phyloP scores from a whole-genome alignment of 2,113 vertebrate species.

The Elanus axillaris region DNA sequence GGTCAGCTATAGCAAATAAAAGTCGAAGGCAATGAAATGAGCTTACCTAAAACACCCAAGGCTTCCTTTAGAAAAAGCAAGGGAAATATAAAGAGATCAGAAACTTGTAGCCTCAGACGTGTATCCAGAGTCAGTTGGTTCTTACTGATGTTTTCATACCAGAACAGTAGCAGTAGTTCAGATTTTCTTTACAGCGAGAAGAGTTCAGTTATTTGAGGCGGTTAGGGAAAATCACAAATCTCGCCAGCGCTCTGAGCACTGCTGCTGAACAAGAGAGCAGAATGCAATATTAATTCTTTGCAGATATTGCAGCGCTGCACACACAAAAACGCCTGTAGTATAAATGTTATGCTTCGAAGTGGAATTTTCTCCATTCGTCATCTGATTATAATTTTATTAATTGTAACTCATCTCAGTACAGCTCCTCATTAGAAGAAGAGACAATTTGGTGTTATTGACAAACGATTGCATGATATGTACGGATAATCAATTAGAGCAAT shows the following conservation, averaged over 20 bases:
- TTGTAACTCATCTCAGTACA: not conserved
- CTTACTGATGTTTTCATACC: not conserved
- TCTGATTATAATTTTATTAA: slow-evolving; percentile 14
- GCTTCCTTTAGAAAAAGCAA: not conserved
- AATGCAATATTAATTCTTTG: not conserved
- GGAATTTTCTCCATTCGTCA: not conserved
- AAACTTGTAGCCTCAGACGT: not conserved
- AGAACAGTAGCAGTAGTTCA: not conserved
- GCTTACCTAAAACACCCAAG: not conserved
- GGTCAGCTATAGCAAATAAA: not conserved
- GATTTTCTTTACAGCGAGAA: not conserved
- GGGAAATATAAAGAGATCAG: not conserved
- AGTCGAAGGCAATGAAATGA: not conserved
- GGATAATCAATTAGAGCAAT: not conserved
- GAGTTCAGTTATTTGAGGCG: not conserved
- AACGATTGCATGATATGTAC: not conserved
- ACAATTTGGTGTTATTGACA: not conserved
- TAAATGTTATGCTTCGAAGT: not conserved
- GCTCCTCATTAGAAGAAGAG: not conserved
- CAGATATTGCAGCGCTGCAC: not conserved
- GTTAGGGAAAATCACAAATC: not conserved
- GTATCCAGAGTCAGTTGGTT: not conserved
- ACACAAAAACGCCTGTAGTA: not conserved
- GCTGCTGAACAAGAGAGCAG: not conserved
- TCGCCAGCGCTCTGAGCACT: not conserved